Base-by-base conservation (phyloP, 2,888 invertebrate species). In the Rhogogaster chlorosoma region DNA sequence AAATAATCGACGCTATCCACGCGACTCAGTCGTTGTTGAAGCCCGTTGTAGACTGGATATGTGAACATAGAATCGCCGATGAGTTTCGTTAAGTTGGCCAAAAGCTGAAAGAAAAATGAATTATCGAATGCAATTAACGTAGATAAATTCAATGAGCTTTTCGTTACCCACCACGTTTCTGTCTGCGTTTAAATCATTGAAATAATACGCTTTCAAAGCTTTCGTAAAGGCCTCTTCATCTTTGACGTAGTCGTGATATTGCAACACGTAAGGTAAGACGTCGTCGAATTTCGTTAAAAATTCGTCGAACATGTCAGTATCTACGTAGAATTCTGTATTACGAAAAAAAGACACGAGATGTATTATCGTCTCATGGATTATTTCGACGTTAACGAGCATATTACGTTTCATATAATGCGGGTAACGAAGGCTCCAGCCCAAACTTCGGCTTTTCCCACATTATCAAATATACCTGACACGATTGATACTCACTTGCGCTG, bases 21-120 rank as follows among this genome's bases (percentile, higher is more conserved):
- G 49, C 29, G 18, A 32, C 71, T 42, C 10, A 83, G 38, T 15
- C 85, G 85, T 3, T 87, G 49, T 57, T 87, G 85, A 80, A 88
- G 61, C 45, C 87, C 86, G 12, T 85, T 36, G 6, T 86, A 53
- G 38, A 67, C 61, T 5, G 89, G 88, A 42, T 88, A 86, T 36
- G 87, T 26, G 70, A 89, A 87, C 22, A 84, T 82, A 7, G 77
- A 70, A 75, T 89, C 89, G 15, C 85, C 84, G 53, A 87, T 53
- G 15, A 88, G 85, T 64, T 86, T 67, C 1, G 88, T 88, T n/a
- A 87, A 49, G 36, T 70, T 82, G 32, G 26, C 49, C 6, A 86
- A 83, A 29, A 87, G 82, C 89, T 89, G 87, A 45, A 86, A 86
- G n/a, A 15, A 38, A 77, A 84, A 7, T 45, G 4, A 67, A 80